Conservation (phyloP, 2,113 vertebrate species). For the Calidris pugnax region DNA sequence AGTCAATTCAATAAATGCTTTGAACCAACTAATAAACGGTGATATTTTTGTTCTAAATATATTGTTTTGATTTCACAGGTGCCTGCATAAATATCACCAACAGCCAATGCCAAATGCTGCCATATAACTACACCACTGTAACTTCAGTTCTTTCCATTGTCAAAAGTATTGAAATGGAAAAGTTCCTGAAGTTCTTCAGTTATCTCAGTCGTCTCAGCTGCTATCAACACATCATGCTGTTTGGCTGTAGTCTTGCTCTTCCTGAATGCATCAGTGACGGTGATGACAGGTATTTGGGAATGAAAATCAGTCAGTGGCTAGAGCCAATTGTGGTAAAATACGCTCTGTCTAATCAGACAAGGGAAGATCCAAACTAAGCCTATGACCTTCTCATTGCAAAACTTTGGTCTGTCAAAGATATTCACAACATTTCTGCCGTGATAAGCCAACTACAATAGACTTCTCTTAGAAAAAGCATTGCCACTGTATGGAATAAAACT, state of each 20-base stretch:
- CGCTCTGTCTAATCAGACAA: conserved; percentile 18
- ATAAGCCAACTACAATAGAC: background rate
- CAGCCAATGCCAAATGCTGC: conserved; percentile 89
- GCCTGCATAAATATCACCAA: conserved; percentile 82
- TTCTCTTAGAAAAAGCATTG: background rate
- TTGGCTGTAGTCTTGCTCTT: conserved; percentile 92
- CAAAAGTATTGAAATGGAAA: conserved; percentile 87
- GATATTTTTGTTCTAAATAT: conserved; percentile 25
- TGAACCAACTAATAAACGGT: background rate
- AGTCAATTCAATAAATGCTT: background rate
- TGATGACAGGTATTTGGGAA: conserved; percentile 80
- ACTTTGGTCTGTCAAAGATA: background rate
- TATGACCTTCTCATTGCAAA: background rate
- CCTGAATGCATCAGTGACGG: conserved; percentile 84
- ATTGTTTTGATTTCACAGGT: conserved; percentile 74
- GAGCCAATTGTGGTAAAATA: conserved; percentile 13
- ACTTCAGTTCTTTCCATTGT: conserved; percentile 80
- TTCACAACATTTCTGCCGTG: background rate
- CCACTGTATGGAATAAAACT: background rate
- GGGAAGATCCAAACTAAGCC: background rate
- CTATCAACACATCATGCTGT: conserved; percentile 96
- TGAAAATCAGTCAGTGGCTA: conserved; percentile 18
- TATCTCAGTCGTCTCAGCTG: conserved; percentile 91
- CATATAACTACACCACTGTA: conserved; percentile 86
- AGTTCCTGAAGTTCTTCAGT: conserved; percentile 95